Percentiles rank a stretch among this genome's conserved stretches.
Evolutionary conservation across 2,113 vertebrate species (phyloP).

Genomic region (Takifugu bimaculatus): DNA sequence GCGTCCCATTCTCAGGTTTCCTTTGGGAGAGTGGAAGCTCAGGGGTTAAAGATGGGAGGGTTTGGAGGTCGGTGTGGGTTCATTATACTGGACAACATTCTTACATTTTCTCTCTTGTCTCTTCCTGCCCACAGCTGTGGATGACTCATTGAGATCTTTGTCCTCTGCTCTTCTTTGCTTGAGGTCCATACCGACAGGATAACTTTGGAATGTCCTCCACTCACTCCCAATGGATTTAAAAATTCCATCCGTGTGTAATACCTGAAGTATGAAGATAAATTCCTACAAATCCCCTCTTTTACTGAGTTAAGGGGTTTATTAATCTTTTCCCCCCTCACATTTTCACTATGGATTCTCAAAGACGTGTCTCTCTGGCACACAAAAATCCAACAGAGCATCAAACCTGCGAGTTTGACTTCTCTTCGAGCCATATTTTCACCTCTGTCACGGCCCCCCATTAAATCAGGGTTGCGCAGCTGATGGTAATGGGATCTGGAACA

Average conservation of each 20-base stretch:
- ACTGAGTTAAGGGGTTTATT: neutral
- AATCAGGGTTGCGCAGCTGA: constrained; percentile 16
- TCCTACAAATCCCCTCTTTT: neutral
- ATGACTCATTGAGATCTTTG: neutral
- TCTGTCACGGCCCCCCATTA: neutral
- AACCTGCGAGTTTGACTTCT: too few relatives aligned
- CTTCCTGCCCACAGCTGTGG: neutral
- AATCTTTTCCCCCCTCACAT: constrained; percentile 1
- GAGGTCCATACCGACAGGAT: constrained; percentile 14
- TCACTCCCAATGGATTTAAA: constrained; percentile 4
- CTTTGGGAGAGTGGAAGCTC: constrained; percentile 48
- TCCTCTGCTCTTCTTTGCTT: neutral
- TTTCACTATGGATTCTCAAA: constrained; percentile 29
- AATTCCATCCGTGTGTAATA: constrained; percentile 4
- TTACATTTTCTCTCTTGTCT: constrained; percentile 34
- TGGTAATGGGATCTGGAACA: constrained; percentile 49
- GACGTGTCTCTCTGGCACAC: neutral
- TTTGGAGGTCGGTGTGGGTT: constrained; percentile 36
- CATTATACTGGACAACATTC: constrained; percentile 56
- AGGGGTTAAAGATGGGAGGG: constrained; percentile 59
- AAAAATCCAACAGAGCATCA: neutral
- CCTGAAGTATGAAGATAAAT: neutral
- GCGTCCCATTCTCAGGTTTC: constrained; percentile 66
- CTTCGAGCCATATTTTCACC: too few relatives aligned
- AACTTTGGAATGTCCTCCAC: constrained; percentile 1